Evolutionary conservation across 2,888 invertebrate species (phyloP).

Genomic region (Volucella inflata): DNA sequence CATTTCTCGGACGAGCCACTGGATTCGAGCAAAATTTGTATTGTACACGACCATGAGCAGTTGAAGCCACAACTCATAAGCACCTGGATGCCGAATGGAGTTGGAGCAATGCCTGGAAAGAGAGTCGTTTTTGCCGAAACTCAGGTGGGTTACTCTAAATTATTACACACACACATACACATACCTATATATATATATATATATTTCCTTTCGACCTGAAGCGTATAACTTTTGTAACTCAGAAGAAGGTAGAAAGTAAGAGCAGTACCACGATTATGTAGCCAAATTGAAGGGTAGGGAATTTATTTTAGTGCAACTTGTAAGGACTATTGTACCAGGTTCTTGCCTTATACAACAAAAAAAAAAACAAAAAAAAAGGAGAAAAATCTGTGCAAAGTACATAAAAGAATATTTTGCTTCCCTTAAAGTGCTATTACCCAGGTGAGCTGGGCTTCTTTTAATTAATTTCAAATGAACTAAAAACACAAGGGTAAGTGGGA

Average conservation of each 20-base stretch:
- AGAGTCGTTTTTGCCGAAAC: conserved; percentile 95
- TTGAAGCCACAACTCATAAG: conserved; percentile 94
- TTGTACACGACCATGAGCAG: conserved; percentile 93
- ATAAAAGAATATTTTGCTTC: conserved; percentile 15
- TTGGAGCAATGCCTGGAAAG: conserved; percentile 91
- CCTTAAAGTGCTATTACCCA: conserved; percentile 29
- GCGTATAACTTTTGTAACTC: no score
- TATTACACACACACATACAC: not conserved
- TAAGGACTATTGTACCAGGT: conserved; percentile 4
- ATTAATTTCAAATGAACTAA: conserved; percentile 71
- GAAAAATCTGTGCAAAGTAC: conserved; percentile 13
- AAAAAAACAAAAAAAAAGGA: not conserved
- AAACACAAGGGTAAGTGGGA: conserved; percentile 26
- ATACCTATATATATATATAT: no score
- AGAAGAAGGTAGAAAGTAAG: no score
- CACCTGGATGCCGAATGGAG: conserved; percentile 95
- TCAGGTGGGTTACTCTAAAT: conserved; percentile 87
- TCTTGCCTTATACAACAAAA: not conserved
- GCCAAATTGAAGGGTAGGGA: conserved; percentile 20
- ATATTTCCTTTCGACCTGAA: no score
- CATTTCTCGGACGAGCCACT: conserved; percentile 83
- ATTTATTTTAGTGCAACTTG: conserved; percentile 36
- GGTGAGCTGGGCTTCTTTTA: conserved; percentile 64
- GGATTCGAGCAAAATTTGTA: conserved; percentile 87
- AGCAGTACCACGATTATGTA: no score